These are phyloP conservation scores for Heterohyrax brucei DNA, from an alignment of 2,797 vertebrate genomes.

Conservation along the genomic window DNA sequence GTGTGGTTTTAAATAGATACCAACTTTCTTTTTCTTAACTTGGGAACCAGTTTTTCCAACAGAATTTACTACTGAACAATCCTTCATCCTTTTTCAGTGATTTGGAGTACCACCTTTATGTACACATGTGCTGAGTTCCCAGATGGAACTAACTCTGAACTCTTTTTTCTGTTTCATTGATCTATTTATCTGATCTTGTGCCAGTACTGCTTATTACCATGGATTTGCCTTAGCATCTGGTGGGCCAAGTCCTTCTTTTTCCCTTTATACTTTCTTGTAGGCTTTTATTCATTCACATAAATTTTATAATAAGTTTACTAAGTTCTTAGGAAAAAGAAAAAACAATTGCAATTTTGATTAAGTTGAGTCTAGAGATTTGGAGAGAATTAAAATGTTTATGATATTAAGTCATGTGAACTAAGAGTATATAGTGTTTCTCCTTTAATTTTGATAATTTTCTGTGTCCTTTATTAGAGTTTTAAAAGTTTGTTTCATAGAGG, in stretches of 20 bases:
- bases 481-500: neutral
- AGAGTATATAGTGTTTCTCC: neutral
- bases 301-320: neutral
- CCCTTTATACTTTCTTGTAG: neutral
- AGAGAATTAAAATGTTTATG: neutral
- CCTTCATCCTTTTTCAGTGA: neutral
- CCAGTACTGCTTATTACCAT: slow-evolving; percentile 24
- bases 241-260: neutral
- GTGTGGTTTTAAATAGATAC: neutral
- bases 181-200: slow-evolving; percentile 14
- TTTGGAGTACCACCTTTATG: neutral
- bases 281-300: neutral
- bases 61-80: neutral
- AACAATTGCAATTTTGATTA: neutral
- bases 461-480: neutral
- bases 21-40: neutral
- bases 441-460: neutral
- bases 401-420: neutral
- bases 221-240: neutral
- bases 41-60: neutral
- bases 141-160: neutral
- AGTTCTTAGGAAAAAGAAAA: neutral
- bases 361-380: neutral
- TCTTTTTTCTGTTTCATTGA: neutral
- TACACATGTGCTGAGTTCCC: neutral